phyloP scores from a whole-genome alignment of 37 sponge, comb jelly and placozoan genomes.

The Hexactinellida sp. region DNA sequence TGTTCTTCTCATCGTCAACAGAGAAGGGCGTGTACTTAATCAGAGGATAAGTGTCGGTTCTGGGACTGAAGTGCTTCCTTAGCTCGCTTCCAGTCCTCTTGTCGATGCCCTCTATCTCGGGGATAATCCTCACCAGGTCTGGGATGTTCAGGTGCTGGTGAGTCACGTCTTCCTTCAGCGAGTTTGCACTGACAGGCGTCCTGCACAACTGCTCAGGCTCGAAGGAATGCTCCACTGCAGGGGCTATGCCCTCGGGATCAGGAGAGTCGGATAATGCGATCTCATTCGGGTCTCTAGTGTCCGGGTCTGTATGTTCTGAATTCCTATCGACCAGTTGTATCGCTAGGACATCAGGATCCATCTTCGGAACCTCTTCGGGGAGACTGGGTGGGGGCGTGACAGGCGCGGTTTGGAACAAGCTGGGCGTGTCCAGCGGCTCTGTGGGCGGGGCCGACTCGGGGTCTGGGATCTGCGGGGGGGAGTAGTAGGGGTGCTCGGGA shows the following conservation, averaged over 20 bases:
- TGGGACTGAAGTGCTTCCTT: not conserved
- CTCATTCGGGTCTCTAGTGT: not conserved
- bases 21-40: not conserved
- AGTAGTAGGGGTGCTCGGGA: not conserved
- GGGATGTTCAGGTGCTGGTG: not conserved
- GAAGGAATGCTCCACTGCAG: not conserved
- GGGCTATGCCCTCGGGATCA: not conserved
- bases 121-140: not conserved
- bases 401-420: not conserved
- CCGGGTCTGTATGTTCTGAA: not conserved
- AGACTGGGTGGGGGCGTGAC: not conserved
- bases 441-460: not conserved
- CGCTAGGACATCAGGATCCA: not conserved
- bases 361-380: not conserved
- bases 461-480: not conserved
- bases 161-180: not conserved
- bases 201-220: not conserved
- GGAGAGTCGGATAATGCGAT: not conserved
- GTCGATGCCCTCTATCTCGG: not conserved
- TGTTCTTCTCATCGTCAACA: constrained; percentile 8
- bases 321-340: not conserved
- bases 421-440: not conserved
- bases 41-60: not conserved
- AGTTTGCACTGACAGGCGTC: not conserved
- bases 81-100: not conserved